phyloP scores from a whole-genome alignment of 2,888 invertebrate genomes.

The Selenia dentaria region DNA sequence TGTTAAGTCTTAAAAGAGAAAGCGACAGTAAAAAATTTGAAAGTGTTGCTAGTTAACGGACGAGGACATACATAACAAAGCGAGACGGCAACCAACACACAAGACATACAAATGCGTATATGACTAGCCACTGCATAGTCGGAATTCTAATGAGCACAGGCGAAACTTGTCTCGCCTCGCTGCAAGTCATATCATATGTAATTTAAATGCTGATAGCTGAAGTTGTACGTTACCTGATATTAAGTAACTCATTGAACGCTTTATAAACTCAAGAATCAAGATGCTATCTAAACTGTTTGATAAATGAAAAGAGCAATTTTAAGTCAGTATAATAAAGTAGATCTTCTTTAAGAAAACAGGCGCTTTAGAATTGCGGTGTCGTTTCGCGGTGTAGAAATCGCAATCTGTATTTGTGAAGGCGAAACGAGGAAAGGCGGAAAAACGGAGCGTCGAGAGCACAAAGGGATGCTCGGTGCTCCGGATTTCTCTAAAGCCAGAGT shows the following conservation, averaged over 20 bases:
- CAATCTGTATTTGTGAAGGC: slow-evolving; percentile 60
- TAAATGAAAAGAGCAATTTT: slow-evolving; percentile 6
- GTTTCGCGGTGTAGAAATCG: slow-evolving; percentile 43
- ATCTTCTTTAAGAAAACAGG: slow-evolving; percentile 20
- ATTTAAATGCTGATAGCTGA: slow-evolving; percentile 5
- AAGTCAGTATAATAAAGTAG: slow-evolving; percentile 8
- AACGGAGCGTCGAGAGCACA: slow-evolving; percentile 60
- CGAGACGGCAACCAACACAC: slow-evolving; percentile 54
- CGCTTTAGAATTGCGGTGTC: slow-evolving; percentile 32
- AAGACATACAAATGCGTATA: slow-evolving; percentile 66
- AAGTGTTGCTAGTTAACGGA: slow-evolving; percentile 63
- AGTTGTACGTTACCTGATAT: too few species aligned
- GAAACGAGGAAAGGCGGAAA: slow-evolving; percentile 51
- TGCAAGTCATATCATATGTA: slow-evolving; percentile 23
- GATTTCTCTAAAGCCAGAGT: slow-evolving; percentile 57
- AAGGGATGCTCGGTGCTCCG: slow-evolving; percentile 53
- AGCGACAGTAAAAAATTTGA: slow-evolving; percentile 61
- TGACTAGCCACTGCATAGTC: slow-evolving; percentile 52
- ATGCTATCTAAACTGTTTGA: slow-evolving; percentile 2
- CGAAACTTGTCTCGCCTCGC: slow-evolving; percentile 34
- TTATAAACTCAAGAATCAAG: too few species aligned
- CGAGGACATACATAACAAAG: slow-evolving; percentile 61
- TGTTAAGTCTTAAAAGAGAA: slow-evolving; percentile 56
- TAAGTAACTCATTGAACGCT: too few species aligned
- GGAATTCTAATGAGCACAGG: slow-evolving; percentile 64